These are phyloP conservation scores for Saccopteryx bilineata DNA, from an alignment of 2,113 vertebrate genomes.

Conservation along the genomic window DNA sequence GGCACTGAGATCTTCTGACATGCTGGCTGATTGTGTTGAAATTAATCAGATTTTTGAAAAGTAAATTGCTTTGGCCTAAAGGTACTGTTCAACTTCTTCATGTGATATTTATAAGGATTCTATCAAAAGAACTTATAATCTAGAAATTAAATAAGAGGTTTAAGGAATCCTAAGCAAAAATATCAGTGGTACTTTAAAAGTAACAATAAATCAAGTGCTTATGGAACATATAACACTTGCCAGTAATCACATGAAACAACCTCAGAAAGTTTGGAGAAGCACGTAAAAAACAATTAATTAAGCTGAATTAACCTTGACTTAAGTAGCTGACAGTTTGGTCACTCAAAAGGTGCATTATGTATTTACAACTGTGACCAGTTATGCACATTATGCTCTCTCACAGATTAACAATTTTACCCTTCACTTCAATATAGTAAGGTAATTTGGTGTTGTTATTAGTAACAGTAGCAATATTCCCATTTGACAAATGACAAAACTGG, in stretches of 20 bases:
- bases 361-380: background rate
- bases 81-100: constrained; percentile 74
- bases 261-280: background rate
- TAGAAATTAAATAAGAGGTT: constrained; percentile 49
- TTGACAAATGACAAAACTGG: background rate
- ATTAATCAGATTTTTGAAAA: constrained; percentile 83
- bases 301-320: background rate
- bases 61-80: constrained; percentile 81
- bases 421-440: background rate
- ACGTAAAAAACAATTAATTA: constrained; percentile 17
- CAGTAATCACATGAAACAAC: background rate
- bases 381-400: background rate
- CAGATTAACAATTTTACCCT: background rate
- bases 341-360: background rate
- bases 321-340: background rate
- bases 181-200: background rate
- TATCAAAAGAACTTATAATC: constrained; percentile 47
- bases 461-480: background rate
- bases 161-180: constrained; percentile 56
- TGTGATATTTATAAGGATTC: constrained; percentile 67
- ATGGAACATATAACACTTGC: background rate
- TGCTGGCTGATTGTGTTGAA: constrained; percentile 80
- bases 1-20: constrained; percentile 80
- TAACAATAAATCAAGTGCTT: background rate
- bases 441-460: background rate